Conservation (phyloP, 1,140 invertebrate genomes). For the Macrostomum lignano region DNA sequence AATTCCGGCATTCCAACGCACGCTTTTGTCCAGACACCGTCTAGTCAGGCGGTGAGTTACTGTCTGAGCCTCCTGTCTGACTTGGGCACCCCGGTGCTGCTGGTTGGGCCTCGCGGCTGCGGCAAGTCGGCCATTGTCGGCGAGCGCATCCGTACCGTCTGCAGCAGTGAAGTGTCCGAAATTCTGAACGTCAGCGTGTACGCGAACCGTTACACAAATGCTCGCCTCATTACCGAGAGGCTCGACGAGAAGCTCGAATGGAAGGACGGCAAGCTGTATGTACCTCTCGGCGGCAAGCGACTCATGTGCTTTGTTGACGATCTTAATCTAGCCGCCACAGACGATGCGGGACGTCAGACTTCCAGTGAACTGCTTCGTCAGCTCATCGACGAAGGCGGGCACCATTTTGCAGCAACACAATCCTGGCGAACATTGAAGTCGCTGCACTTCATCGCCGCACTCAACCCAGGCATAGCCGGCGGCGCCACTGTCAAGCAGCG, state of each 20-base stretch:
- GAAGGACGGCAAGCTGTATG: conserved; percentile 23
- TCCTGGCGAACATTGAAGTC: too few relatives aligned
- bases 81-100: conserved; percentile 18
- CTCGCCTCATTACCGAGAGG: conserved; percentile 17
- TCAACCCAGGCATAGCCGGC: too few relatives aligned
- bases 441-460: too few relatives aligned
- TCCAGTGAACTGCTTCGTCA: conserved; percentile 22
- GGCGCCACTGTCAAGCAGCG: too few relatives aligned
- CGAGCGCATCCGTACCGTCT: conserved; percentile 22
- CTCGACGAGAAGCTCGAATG: conserved; percentile 22
- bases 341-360: conserved; percentile 12
- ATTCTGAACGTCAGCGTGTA: conserved; percentile 10
- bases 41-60: conserved; percentile 14
- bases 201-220: conserved; percentile 16
- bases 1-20: conserved; percentile 20
- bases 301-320: conserved; percentile 25
- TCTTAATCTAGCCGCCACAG: conserved; percentile 21
- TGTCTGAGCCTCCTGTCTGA: conserved; percentile 16
- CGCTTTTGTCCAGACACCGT: conserved; percentile 22
- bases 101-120: conserved; percentile 24
- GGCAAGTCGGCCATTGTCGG: conserved; percentile 23
- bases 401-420: too few relatives aligned
- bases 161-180: conserved; percentile 26
- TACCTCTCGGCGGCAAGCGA: conserved; percentile 24
- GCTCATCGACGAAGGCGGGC: too few relatives aligned